phyloP scores from a whole-genome alignment of 1,140 invertebrate species.

The Reticulitermes speratus region DNA sequence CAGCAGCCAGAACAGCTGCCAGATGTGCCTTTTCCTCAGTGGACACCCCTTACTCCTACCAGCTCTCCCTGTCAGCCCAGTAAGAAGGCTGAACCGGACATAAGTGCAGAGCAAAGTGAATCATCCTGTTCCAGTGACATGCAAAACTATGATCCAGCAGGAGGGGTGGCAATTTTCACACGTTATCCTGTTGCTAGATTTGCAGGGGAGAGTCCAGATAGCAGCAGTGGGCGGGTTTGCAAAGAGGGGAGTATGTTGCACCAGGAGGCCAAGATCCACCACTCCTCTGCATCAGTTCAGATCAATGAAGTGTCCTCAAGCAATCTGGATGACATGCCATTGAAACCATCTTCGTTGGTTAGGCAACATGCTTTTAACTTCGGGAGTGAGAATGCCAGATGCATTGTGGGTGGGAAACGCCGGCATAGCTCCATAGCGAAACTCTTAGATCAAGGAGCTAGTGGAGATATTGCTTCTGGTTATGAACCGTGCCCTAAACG shows the following conservation, averaged over 20 bases:
- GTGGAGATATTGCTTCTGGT: not conserved
- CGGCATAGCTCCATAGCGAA: not conserved
- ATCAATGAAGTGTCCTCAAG: slow-evolving; percentile 22
- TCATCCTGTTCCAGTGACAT: not conserved
- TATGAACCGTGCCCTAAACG: not conserved
- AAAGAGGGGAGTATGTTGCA: not conserved
- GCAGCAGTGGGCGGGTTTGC: not conserved
- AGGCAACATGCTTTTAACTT: not conserved
- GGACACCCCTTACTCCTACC: not conserved
- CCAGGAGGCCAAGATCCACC: not conserved
- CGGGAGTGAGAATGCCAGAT: not conserved
- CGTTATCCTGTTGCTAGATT: slow-evolving; percentile 3
- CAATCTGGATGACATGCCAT: not conserved
- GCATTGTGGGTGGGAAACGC: not conserved
- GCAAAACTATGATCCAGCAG: not conserved
- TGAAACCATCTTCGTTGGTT: not conserved
- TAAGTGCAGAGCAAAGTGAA: not conserved
- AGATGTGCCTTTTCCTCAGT: not conserved
- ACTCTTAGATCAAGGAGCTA: not conserved
- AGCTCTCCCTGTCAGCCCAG: not conserved
- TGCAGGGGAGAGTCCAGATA: not conserved
- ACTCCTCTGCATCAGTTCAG: not conserved
- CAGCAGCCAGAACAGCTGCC: not conserved
- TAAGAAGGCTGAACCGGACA: not conserved
- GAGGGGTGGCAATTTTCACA: slow-evolving; percentile 15